Conservation (phyloP, 92 coral and sea anemone species). For the Zoanthus solanderi region DNA sequence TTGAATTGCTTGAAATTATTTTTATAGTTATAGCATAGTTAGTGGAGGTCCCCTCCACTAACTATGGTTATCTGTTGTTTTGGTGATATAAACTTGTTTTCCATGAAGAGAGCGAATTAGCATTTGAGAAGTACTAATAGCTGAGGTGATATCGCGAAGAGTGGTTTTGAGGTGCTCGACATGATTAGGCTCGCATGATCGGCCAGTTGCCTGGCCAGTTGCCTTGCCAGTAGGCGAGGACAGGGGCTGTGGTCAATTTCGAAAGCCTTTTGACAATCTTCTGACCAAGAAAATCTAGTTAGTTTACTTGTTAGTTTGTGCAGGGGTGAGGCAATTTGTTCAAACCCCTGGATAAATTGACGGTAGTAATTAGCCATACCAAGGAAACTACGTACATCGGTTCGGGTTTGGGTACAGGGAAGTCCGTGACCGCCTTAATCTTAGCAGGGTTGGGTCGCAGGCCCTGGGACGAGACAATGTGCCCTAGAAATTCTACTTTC, state of each 20-base stretch:
- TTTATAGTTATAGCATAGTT: too few relatives aligned
- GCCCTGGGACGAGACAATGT: not conserved
- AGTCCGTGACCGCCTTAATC: not conserved
- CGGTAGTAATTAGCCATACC: not conserved
- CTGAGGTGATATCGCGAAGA: not conserved
- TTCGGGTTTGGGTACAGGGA: not conserved
- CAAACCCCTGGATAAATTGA: not conserved
- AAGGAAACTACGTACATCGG: not conserved
- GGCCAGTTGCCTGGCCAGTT: not conserved
- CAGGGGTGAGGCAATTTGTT: not conserved
- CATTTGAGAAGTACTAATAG: not conserved
- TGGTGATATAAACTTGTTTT: not conserved
- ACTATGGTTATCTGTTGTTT: constrained; percentile 23
- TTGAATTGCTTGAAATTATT: too few relatives aligned
- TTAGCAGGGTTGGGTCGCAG: constrained; percentile 15
- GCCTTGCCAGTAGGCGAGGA: too few relatives aligned
- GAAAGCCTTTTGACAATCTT: too few relatives aligned
- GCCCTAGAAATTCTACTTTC: too few relatives aligned
- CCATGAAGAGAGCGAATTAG: not conserved
- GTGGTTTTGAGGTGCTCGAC: not conserved
- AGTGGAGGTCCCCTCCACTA: too few relatives aligned
- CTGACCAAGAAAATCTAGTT: too few relatives aligned
- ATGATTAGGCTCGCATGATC: not conserved
- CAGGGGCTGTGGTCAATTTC: too few relatives aligned
- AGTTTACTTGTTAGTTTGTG: too few relatives aligned